Percentiles rank a stretch among this genome's conserved stretches.
Conservation (phyloP, 2,797 vertebrate genomes). For the Orestias chungarensis region DNA sequence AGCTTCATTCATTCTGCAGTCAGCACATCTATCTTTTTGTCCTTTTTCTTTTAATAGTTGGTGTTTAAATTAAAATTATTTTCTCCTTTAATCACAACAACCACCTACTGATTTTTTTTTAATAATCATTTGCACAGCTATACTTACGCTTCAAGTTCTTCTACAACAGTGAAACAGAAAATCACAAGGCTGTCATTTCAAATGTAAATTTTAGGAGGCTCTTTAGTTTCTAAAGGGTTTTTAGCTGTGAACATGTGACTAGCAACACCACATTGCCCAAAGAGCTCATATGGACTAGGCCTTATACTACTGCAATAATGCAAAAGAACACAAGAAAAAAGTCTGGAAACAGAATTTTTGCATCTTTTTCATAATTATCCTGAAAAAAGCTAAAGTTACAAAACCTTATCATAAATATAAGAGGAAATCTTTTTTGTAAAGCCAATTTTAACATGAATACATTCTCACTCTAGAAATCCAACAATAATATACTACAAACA, state of each 20-base stretch:
- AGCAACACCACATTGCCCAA: background rate
- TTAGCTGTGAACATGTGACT: background rate
- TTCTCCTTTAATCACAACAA: background rate
- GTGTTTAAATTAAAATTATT: background rate
- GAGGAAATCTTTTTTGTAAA: background rate
- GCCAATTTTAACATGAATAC: background rate
- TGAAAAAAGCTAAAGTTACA: background rate
- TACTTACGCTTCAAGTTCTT: background rate
- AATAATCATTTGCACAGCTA: background rate
- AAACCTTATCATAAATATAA: background rate
- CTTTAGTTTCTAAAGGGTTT: background rate
- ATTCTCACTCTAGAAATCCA: background rate
- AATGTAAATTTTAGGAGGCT: background rate
- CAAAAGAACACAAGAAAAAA: background rate
- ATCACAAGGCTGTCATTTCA: background rate
- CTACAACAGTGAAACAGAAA: background rate
- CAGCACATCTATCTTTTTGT: background rate
- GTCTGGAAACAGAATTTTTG: background rate
- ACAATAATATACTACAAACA: background rate
- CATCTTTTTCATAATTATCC: background rate
- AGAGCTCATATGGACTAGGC: too few relatives aligned
- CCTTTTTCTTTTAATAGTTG: background rate
- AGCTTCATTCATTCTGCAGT: background rate
- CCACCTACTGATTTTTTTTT: background rate
- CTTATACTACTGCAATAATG: background rate